Evolutionary conservation across 2,797 vertebrate genomes (phyloP).

Genomic region (Alcedo atthis): DNA sequence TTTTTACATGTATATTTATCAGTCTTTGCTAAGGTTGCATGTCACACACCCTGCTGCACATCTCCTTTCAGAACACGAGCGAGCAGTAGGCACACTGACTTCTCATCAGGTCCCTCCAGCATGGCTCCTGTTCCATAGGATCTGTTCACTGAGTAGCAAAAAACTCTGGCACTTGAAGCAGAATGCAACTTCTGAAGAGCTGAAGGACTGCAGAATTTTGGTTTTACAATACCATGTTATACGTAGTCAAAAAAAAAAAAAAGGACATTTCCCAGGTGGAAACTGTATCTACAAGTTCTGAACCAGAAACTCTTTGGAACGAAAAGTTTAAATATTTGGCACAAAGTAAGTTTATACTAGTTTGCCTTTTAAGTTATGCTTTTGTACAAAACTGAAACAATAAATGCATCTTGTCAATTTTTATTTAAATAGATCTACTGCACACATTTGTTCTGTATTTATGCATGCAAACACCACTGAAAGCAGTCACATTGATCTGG

Average conservation of each 20-base stretch:
- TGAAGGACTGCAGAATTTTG: slow-evolving; percentile 42
- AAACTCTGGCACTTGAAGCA: slow-evolving; percentile 11
- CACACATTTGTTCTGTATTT: slow-evolving; percentile 55
- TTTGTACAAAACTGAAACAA: slow-evolving; percentile 67
- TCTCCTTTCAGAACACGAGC: neutral
- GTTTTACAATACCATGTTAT: slow-evolving; percentile 38
- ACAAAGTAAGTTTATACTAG: slow-evolving; percentile 63
- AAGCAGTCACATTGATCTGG: neutral
- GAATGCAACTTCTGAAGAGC: neutral
- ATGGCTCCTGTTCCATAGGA: slow-evolving; percentile 34
- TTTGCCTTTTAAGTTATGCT: slow-evolving; percentile 64
- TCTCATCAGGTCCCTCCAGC: slow-evolving; percentile 33
- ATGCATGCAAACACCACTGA: neutral
- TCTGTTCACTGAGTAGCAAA: neutral
- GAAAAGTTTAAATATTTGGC: slow-evolving; percentile 62
- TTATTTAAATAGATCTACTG: slow-evolving; percentile 58
- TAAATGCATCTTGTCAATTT: slow-evolving; percentile 68
- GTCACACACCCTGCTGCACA: slow-evolving; percentile 12
- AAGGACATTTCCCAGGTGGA: slow-evolving; percentile 58
- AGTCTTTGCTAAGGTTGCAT: slow-evolving; percentile 37
- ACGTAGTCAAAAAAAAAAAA: slow-evolving; percentile 46
- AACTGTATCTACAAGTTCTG: slow-evolving; percentile 54
- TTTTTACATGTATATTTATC: slow-evolving; percentile 6
- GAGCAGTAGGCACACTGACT: slow-evolving; percentile 35
- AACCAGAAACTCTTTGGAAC: slow-evolving; percentile 53